A percentile compares a stretch with the other conserved stretches of the same genome.
Conservation (phyloP, 2,888 invertebrate species). For the Eurois occulta region DNA sequence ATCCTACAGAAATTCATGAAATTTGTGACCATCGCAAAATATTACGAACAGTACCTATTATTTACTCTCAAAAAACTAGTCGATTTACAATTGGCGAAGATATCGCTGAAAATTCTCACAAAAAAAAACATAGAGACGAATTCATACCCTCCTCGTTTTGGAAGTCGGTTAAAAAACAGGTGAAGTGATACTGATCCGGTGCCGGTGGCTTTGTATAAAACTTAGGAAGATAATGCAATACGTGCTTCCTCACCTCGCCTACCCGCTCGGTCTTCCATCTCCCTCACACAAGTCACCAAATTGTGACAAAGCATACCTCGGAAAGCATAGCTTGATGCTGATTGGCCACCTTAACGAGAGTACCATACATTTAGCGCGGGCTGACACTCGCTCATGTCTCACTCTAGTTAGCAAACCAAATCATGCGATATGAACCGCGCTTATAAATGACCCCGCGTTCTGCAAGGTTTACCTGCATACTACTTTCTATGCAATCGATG, state of each 20-base stretch:
- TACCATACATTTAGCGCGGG: slow-evolving; percentile 73
- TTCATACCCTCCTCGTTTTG: too few relatives aligned
- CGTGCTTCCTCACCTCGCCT: background rate
- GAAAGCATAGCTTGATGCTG: background rate
- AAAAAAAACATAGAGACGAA: too few relatives aligned
- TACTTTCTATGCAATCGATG: slow-evolving; percentile 53
- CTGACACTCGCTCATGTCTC: slow-evolving; percentile 79
- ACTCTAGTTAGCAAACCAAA: slow-evolving; percentile 82
- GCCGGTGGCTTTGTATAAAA: too few relatives aligned
- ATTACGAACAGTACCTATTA: too few relatives aligned
- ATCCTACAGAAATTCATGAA: too few relatives aligned
- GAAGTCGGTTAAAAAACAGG: too few relatives aligned
- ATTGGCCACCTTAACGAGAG: slow-evolving; percentile 36
- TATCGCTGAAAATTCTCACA: too few relatives aligned
- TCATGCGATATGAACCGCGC: slow-evolving; percentile 79
- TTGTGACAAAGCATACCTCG: too few relatives aligned
- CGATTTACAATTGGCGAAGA: background rate
- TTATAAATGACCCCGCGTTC: slow-evolving; percentile 69
- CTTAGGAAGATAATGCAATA: background rate
- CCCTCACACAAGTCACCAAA: background rate
- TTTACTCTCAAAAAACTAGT: background rate
- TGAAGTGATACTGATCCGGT: too few relatives aligned
- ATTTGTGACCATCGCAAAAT: too few relatives aligned
- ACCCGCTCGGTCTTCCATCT: background rate
- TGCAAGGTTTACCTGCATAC: slow-evolving; percentile 37